Base-by-base conservation (phyloP, 1,140 invertebrate species). In the Platyura marginata region DNA sequence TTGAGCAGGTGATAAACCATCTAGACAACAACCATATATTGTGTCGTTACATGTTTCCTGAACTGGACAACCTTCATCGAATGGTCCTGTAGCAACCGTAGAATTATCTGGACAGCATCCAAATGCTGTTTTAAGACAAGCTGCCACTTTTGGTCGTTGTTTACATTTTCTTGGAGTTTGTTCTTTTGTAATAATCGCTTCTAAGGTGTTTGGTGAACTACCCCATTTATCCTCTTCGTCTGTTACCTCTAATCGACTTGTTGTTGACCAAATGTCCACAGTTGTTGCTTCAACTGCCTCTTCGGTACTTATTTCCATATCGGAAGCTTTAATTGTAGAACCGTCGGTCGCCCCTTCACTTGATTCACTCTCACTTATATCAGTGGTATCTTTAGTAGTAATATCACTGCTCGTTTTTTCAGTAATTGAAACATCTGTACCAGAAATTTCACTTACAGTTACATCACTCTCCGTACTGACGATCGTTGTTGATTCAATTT, bases 21-120 rank as follows among this genome's bases (percentile, higher is more conserved):
- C 92, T 8, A 75, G 67, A 58, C 93, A 96, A 63, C 92, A 96
- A 3, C 89, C 87, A 53, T 72, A 82, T 51, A 79, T 71, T 0
- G 87, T 80, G 36, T 90, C 88, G 48, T 72, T 68, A 48, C 84
- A 88, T 0, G 82, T 88, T 47, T 76, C 67, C 0, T 73, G 71
- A 45, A 64, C 74, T 0, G 72, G 70, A 54, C 84, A 89, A 15
- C 80, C 88, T 69, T 81, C 71, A 45, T 78, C 74, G 49, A 91
- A 93, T 21, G 87, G 83, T 52, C 92, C 93, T 51, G 70, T 61
- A 20, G 91, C 88, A 4, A 72, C 52, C 4, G 85, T 89, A 45
- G 76, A 72, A 15, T 77, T 79, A 59, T 96, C 91, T 15, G 77
- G 79, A 62, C 93, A 96, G 55, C 92, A 96, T 11, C 90, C 90